Evolutionary conservation across 2,113 vertebrate genomes (phyloP).

Genomic region (Peromyscus maniculatus): DNA sequence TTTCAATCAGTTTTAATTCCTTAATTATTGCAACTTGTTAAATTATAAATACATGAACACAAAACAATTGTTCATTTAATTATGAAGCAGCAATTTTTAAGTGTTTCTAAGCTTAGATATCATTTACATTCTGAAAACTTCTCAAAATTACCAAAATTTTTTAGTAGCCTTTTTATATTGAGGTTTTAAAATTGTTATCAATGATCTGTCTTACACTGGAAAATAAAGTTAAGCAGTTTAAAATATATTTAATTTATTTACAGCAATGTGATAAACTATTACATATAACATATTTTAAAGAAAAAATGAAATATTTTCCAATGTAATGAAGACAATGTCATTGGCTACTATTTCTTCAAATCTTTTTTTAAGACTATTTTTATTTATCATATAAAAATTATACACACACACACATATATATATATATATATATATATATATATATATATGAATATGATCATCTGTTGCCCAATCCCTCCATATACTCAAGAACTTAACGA

Average conservation of each 20-base stretch:
- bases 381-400: no score
- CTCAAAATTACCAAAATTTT: constrained; percentile 17
- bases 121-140: background rate
- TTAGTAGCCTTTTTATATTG: background rate
- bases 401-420: no score
- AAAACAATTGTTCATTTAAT: background rate
- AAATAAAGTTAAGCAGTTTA: background rate
- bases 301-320: constrained; percentile 26
- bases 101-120: background rate
- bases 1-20: background rate
- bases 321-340: background rate
- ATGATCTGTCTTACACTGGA: background rate
- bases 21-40: background rate
- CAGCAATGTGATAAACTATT: background rate
- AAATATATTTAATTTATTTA: constrained; percentile 19
- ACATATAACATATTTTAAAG: background rate
- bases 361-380: constrained; percentile 6
- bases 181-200: background rate
- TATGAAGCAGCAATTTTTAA: constrained; percentile 16
- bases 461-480: background rate
- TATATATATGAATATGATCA: background rate
- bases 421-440: background rate
- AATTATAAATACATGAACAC: background rate
- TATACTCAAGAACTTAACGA: background rate
- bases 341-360: background rate